Evolutionary conservation across 92 coral and sea anemone species (phyloP), one percentile per base, ranked within the genome.

Genomic region (Umimayanthus chanpuru): DNA sequence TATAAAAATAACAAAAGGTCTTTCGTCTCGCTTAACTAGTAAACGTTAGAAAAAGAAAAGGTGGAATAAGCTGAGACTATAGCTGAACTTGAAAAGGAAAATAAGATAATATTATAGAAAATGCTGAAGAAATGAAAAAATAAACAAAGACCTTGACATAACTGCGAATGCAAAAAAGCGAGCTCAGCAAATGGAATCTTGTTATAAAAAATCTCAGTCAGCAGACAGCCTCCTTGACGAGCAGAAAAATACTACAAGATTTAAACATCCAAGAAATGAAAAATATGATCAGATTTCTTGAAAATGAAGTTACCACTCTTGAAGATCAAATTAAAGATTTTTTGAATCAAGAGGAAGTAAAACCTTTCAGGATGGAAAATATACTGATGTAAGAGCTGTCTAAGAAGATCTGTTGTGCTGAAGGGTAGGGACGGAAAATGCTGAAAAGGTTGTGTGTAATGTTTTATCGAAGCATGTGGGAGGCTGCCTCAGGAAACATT

Each of bases 401-500:
- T 89, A 89, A 75, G 77, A 89, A 41, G 85, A 89, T 64, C 67
- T 89, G 3, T 20, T 88, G 79, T 89, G 91, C 77, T 67, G 77
- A 80, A 81, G 90, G 39, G 87, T 80, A 2, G 87, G 90, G 41
- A 76, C 90, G 6, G 79, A 81, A 80, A 88, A 88, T 80, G 87
- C 81, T 0, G 87, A 88, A 76, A 88, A 89, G 18, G 84, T 79
- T 26, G 26, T 80, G 4, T 5, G 80, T 3, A 2, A 16, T 4
- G 81, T 88, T 67, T 21, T 44, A 14, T 30, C 64, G 18, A 88
- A 88, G 29, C 82, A 4, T n/a, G 65, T 64, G 72, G 64, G 5
- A 88, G 90, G 90, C 90, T 88, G 4, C 90, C 86, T 23, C 6
- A 79, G 53, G 86, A 23, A n/a, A 88, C 90, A 47, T 88, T 79